A percentile compares a stretch with the other conserved stretches of the same genome.
These are phyloP conservation scores for Colletes gigas DNA, from an alignment of 1,140 invertebrate genomes.

Conservation along the genomic window DNA sequence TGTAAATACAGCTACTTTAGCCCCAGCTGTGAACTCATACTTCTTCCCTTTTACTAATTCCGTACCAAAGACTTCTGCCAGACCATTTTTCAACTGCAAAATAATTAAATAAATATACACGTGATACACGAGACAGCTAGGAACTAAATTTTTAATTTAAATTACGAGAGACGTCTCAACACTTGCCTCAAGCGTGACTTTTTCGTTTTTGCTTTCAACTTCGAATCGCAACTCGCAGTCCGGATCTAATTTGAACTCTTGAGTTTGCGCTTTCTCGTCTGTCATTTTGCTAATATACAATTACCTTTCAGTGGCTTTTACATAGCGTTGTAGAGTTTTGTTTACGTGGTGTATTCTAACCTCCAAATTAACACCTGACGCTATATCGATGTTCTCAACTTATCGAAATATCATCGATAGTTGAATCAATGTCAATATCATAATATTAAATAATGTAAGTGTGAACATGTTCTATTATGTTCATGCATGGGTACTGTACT, in stretches of 20 bases:
- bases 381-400: neutral
- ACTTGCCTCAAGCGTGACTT: conserved; percentile 90
- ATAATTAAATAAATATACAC: neutral
- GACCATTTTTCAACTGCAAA: conserved; percentile 89
- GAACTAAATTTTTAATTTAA: conserved; percentile 18
- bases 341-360: neutral
- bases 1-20: conserved; percentile 97
- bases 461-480: too few relatives aligned
- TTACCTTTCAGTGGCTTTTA: neutral
- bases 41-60: conserved; percentile 96
- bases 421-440: neutral
- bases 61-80: conserved; percentile 98
- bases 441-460: too few relatives aligned
- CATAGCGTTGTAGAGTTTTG: neutral
- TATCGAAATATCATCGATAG: neutral
- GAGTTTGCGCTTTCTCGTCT: conserved; percentile 75
- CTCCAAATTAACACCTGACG: neutral
- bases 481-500: too few relatives aligned
- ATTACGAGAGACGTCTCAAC: neutral
- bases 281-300: conserved; percentile 61
- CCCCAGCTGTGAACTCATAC: conserved; percentile 94
- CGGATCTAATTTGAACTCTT: conserved; percentile 93
- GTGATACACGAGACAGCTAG: neutral
- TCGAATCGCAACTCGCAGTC: conserved; percentile 96
- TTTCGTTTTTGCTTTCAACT: conserved; percentile 93